Conservation (phyloP, 2,888 invertebrate species). For the Enchytraeus crypticus region DNA sequence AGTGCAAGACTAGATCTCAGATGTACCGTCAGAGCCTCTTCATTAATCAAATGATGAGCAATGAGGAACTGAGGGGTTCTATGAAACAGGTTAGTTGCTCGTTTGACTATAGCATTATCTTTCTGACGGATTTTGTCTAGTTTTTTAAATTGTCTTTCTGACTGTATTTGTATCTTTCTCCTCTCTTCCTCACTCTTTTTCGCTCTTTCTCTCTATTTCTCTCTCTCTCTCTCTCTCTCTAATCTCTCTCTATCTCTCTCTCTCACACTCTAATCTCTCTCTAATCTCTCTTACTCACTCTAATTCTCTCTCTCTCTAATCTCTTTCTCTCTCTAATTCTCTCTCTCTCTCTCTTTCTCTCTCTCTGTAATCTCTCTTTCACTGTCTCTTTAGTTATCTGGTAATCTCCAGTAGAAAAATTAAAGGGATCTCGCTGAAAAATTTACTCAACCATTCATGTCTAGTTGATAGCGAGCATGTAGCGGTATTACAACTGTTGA, state of each 20-base stretch:
- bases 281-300: background rate
- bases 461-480: too few relatives aligned
- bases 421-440: background rate
- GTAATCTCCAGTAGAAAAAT: background rate
- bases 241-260: too few relatives aligned
- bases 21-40: constrained; percentile 90
- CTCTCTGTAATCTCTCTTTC: too few relatives aligned
- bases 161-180: background rate
- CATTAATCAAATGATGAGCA: constrained; percentile 56
- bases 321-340: too few relatives aligned
- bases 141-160: background rate
- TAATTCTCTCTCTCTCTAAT: too few relatives aligned
- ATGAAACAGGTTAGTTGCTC: constrained; percentile 39
- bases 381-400: too few relatives aligned
- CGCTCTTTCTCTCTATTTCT: too few relatives aligned
- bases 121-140: background rate
- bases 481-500: too few relatives aligned
- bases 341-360: too few relatives aligned
- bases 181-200: too few relatives aligned
- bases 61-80: constrained; percentile 43
- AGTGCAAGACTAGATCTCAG: constrained; percentile 95
- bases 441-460: too few relatives aligned
- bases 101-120: background rate
- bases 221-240: too few relatives aligned
- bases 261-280: background rate